Evolutionary conservation across 2,888 invertebrate species (phyloP), one percentile per base, ranked within the genome.

Genomic region (Melipona beecheii): DNA sequence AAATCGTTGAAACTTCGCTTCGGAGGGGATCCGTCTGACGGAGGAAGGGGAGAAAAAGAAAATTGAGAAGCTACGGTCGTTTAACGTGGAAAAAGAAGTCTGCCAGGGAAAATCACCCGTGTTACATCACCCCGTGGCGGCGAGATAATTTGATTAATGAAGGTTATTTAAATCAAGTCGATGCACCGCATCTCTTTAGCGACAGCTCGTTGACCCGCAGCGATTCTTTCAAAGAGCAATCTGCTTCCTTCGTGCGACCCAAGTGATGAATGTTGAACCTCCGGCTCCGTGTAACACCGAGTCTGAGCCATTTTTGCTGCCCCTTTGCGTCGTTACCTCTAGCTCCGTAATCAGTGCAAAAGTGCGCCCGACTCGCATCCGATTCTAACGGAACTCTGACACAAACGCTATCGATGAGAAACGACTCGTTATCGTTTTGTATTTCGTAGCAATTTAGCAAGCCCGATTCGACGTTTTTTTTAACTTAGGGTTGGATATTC

Each of bases 131-230:
- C 50, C 60, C 81, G 79, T 43, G 73, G 56, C 80, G 72, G 50
- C 60, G 81, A 78, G 85, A 78, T 83, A 87, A 86, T 86, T 90
- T 87, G 90, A 90, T 90, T 90, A 90, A 90, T 82, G 87, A 89
- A 89, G 83, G 84, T 89, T 87, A 90, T 85, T 90, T 77, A 84
- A 90, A 90, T 89, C 84, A 89, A 89, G 83, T 80, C 81, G 69
- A 83, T 68, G 73, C 75, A 76, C 78, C 71, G 86, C 78, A 73
- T 80, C 81, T 83, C 74, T 76, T 78, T 73, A 73, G 72, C 81
- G 86, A 83, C 86, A 80, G 81, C 64, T 79, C 56, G 84, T 71
- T 58, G 72, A 75, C 77, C 75, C 71, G 24, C 27, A n/a, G 60
- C 65, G 69, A 86, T 82, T 82, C 84, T 80, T 77, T 77, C 71